Base-by-base conservation (phyloP, 2,113 vertebrate genomes). In the Labeo rohita region DNA sequence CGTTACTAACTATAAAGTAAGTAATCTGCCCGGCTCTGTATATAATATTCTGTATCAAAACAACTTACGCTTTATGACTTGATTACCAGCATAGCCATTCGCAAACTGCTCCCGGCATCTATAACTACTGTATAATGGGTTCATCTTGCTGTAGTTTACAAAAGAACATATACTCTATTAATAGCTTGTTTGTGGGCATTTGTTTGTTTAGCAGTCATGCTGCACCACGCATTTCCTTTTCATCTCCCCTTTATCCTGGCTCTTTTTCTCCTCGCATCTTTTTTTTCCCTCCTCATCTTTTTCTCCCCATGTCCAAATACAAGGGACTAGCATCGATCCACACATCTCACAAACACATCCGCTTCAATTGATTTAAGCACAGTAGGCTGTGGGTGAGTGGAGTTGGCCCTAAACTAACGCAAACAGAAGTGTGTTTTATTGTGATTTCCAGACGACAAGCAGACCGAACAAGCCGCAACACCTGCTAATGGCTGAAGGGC, bases 401-500 rank as follows among this genome's bases (percentile, higher is more conserved):
- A 78, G 8, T 52, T 36, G 68, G 50, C 80, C 83, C 63, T 21
- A 61, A 70, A 80, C 12, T 13, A 87, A 82, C 54, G 16, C 63
- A 85, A 74, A 74, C 56, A 49, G 50, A 75, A 59, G 63, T 81
- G 66, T 76, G 50, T 85, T 83, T 49, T 82, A 43, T 63, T 39
- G 47, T 28, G 66, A n/a, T 78, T 85, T 73, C 75, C 13, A 85
- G 23, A 61, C 18, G 8, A 70, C 43, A 36, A 73, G 21, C 66
- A 47, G 75, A 75, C 49, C 11, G 52, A 80, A 43, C 63, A 70
- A 23, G 49, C 13, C 6, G 1, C 36, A 70, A 65, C 72, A 81
- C 34, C 81, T 65, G 73, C 84, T 86, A 88, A 88, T 83, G 52
- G 74, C 79, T 75, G n/a, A 34, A 65, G 36, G 52, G 66, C 80